A percentile compares a stretch with the other conserved stretches of the same genome.
Evolutionary conservation across 2,113 vertebrate species (phyloP).

Genomic region (Peucedramus taeniatus): DNA sequence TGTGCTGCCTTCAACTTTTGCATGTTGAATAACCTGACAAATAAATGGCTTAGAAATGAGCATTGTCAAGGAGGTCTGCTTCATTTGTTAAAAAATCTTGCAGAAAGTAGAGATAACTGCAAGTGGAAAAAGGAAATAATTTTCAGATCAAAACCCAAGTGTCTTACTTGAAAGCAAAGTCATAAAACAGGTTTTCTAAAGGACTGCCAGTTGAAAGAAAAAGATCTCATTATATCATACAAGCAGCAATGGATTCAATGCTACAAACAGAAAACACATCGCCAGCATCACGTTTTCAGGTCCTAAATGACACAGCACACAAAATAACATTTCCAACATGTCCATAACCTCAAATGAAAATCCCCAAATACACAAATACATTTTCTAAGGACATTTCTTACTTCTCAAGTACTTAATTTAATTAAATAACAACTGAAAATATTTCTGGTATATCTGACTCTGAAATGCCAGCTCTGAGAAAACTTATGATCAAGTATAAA

Average conservation of each 20-base stretch:
- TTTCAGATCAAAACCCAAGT: background rate
- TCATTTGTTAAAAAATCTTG: background rate
- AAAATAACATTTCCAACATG: background rate
- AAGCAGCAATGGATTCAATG: background rate
- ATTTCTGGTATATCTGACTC: background rate
- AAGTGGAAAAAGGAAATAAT: background rate
- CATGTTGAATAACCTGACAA: background rate
- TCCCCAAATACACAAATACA: background rate
- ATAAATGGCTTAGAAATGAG: background rate
- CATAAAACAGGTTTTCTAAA: background rate
- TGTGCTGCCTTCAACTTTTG: background rate
- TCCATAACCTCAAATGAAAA: background rate
- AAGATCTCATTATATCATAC: background rate
- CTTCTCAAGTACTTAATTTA: background rate
- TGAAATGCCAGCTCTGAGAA: background rate
- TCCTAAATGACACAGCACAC: background rate
- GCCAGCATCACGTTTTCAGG: background rate
- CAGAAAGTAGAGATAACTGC: background rate
- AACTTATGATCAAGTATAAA: background rate
- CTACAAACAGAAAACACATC: background rate
- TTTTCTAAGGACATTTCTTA: background rate
- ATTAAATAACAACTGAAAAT: background rate
- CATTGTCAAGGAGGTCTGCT: background rate
- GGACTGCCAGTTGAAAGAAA: background rate
- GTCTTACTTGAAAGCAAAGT: background rate